Evolutionary conservation across 53 echinoderm and acorn worm species (phyloP).

Genomic region (Holothuria scabra): DNA sequence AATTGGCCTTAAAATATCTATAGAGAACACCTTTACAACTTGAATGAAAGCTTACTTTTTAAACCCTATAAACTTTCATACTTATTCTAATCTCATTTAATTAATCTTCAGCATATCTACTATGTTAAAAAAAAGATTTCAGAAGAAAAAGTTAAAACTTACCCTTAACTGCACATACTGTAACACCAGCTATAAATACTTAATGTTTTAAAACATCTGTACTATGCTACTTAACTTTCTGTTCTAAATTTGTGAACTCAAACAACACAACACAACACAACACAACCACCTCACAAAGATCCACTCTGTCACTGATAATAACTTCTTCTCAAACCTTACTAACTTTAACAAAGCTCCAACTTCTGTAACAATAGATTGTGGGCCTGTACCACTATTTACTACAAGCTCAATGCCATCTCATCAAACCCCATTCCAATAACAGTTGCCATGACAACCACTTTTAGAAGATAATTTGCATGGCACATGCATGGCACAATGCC

Average conservation of each 20-base stretch:
- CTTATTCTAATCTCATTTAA: too few species aligned
- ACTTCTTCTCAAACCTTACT: constrained; percentile 7
- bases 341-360: constrained; percentile 27
- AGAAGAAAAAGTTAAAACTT: too few species aligned
- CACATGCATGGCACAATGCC: constrained; percentile 39
- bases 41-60: too few species aligned
- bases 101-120: too few species aligned
- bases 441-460: constrained; percentile 26
- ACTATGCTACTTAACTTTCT: neutral
- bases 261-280: neutral
- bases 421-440: constrained; percentile 41
- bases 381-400: neutral
- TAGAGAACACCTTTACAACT: too few species aligned
- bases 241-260: neutral
- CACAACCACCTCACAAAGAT: constrained; percentile 34
- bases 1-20: too few species aligned
- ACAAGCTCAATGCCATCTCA: constrained; percentile 41
- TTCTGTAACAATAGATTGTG: neutral
- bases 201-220: neutral
- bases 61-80: too few species aligned
- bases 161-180: too few species aligned
- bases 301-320: constrained; percentile 29
- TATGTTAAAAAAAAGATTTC: too few species aligned
- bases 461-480: constrained; percentile 35
- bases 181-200: neutral